Conservation (phyloP, 2,888 invertebrate species). For the Monoplex corrugatus region DNA sequence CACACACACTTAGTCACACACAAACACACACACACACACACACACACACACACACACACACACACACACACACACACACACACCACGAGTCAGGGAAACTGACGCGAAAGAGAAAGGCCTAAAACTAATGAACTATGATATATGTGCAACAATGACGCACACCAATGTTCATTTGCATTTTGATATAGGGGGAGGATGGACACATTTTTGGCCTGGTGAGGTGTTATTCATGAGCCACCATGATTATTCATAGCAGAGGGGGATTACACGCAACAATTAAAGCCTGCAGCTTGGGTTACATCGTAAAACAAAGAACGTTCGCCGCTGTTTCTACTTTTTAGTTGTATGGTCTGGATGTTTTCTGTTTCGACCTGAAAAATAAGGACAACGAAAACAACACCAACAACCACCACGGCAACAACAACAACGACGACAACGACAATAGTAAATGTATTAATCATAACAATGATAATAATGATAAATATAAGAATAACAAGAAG, state of each 20-base stretch:
- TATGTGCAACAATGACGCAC: neutral
- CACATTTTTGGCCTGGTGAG: neutral
- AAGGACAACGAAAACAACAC: too few species aligned
- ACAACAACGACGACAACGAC: too few species aligned
- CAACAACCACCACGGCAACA: too few species aligned
- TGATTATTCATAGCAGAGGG: neutral
- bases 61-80: conserved; percentile 17
- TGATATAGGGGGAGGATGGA: neutral
- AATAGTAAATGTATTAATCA: too few species aligned
- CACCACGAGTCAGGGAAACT: neutral
- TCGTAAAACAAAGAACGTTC: neutral
- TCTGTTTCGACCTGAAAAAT: too few species aligned
- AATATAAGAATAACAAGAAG: too few species aligned
- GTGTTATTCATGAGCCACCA: neutral
- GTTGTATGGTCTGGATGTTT: too few species aligned
- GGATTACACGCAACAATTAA: neutral
- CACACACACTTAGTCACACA: neutral
- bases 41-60: neutral
- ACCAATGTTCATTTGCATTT: neutral
- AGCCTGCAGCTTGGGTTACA: neutral
- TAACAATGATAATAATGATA: too few species aligned
- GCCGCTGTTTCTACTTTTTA: too few species aligned
- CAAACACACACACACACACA: neutral
- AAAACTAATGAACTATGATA: neutral
- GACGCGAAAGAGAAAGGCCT: neutral